Base-by-base conservation (phyloP, 2,888 invertebrate species). In the Omphaloscelis lunosa region DNA sequence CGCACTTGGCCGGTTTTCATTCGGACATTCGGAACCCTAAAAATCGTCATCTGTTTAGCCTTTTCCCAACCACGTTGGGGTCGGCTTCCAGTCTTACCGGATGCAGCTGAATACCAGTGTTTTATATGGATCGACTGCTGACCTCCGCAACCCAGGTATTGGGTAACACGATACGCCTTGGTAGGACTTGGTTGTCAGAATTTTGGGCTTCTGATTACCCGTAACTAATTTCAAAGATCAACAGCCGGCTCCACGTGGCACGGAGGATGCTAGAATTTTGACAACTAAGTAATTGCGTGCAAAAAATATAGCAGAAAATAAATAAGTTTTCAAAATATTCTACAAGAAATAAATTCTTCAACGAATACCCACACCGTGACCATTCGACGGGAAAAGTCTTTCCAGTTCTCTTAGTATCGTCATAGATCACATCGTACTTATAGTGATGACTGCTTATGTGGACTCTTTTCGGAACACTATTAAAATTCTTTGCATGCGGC, bases 381-480 rank as follows among this genome's bases (percentile, higher is more conserved):
- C 23, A 9, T 1, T 23, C 45, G 39, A n/a, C 0, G 12, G 34
- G 41, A 0, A 1, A 2, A 0, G 12, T 5, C 51, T 74, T 79
- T 3, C 23, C 4, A 41, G 12, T 11, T n/a, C 45, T 66, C 23
- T 79, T 86, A 1, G 65, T 48, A 11, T 87, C 85, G 34, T 83
- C 74, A 58, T 90, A 85, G 66, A 88, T 89, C 4, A 91, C 79
- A n/a, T 92, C 91, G 48, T 91, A 92, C 68, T 90, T 91, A 23
- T 89, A 90, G 59, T 88, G 90, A 9, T 90, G 88, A 11, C 90
- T 88, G 34, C 86, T 89, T 8, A 92, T 90, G 51, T 85, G 87
- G 0, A 92, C 83, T 51, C 89, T 87, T 27, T 91, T 89, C 0
- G 91, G 90, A 3, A 69, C 45, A 51, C 75, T 59, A 0, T 53